Evolutionary conservation across 2,113 vertebrate species (phyloP).

Genomic region (Oophaga pumilio): DNA sequence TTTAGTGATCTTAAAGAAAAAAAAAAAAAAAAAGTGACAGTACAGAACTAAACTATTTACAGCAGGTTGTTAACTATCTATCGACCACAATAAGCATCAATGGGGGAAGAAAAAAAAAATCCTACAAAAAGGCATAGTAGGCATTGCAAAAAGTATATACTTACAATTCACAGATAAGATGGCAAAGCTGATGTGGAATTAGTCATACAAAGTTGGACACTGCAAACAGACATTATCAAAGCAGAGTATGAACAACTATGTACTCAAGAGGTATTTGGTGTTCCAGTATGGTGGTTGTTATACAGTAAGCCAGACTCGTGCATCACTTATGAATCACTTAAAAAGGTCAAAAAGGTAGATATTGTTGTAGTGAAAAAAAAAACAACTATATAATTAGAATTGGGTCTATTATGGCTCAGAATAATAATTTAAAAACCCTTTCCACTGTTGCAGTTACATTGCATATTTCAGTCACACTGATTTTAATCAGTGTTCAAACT

Average conservation of each 20-base stretch:
- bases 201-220: background rate
- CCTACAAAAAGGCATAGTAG: conserved; percentile 40
- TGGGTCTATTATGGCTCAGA: conserved; percentile 47
- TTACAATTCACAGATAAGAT: conserved; percentile 29
- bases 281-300: background rate
- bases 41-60: conserved; percentile 51
- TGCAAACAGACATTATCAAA: background rate
- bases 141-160: background rate
- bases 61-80: background rate
- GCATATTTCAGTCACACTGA: conserved; percentile 54
- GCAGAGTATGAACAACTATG: conserved; percentile 19
- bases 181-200: conserved; percentile 18
- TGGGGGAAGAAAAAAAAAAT: conserved; percentile 10
- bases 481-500: conserved; percentile 16
- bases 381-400: background rate
- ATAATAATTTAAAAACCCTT: conserved; percentile 34
- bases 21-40: conserved; percentile 41
- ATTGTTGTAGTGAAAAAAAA: conserved; percentile 15
- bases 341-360: conserved; percentile 31
- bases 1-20: conserved; percentile 42
- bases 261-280: conserved; percentile 37
- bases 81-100: conserved; percentile 2
- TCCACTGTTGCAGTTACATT: conserved; percentile 40
- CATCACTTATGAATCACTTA: conserved; percentile 3
- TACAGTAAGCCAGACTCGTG: conserved; percentile 25